These are phyloP conservation scores for Bradypodion ventrale DNA, from an alignment of 2,797 vertebrate genomes.

Conservation along the genomic window DNA sequence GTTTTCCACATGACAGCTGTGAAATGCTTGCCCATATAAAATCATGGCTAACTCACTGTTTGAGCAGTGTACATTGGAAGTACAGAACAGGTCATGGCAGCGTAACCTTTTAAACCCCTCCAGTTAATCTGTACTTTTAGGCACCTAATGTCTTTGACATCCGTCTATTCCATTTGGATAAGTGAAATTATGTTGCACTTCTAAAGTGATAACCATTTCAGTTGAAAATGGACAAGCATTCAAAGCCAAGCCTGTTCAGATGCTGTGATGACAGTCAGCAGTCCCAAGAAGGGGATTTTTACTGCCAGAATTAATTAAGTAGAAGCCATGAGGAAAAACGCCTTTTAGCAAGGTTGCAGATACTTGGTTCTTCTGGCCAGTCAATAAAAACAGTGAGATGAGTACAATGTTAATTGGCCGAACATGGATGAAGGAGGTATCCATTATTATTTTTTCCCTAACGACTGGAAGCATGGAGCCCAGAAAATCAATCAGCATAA, in stretches of 20 bases:
- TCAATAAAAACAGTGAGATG: slow-evolving; percentile 7
- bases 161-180: slow-evolving; percentile 1
- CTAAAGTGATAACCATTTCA: neutral
- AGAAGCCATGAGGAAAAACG: neutral
- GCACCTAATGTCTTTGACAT: neutral
- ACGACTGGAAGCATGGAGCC: slow-evolving; percentile 28
- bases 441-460: slow-evolving; percentile 12
- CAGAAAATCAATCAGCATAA: slow-evolving; percentile 5
- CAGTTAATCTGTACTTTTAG: neutral
- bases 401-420: neutral
- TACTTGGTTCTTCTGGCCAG: neutral
- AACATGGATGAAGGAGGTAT: neutral
- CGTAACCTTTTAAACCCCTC: neutral
- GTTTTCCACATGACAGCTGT: neutral
- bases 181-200: neutral
- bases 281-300: neutral
- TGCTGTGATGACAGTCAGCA: neutral
- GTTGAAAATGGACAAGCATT: slow-evolving; percentile 1
- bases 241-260: neutral
- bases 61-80: neutral
- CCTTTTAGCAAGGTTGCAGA: slow-evolving; percentile 3
- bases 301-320: slow-evolving; percentile 23
- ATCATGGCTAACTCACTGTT: neutral
- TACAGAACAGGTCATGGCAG: neutral
- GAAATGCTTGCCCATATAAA: neutral